Conservation (phyloP, 2,888 invertebrate species). For the Brachynemurus nebulosus region DNA sequence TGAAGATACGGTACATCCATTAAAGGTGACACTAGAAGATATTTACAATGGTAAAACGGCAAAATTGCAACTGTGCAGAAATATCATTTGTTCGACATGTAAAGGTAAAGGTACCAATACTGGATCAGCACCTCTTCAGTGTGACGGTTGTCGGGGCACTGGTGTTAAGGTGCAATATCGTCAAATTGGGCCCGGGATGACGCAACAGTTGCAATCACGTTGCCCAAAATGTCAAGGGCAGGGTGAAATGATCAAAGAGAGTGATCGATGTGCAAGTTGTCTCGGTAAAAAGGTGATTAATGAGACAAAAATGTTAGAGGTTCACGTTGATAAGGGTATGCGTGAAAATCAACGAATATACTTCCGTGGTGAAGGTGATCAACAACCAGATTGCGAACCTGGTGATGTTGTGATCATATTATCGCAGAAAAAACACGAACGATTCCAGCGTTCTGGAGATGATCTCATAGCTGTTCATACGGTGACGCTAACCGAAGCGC, state of each 20-base stretch:
- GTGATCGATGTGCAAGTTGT: conserved; percentile 70
- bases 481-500: conserved; percentile 71
- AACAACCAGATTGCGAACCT: conserved; percentile 69
- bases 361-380: conserved; percentile 83
- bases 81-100: conserved; percentile 64
- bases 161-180: conserved; percentile 61
- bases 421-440: conserved; percentile 63
- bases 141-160: conserved; percentile 62
- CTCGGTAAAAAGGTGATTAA: conserved; percentile 71
- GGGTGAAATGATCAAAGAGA: conserved; percentile 64
- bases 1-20: conserved; percentile 71
- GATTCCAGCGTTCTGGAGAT: conserved; percentile 63
- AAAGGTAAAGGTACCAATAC: conserved; percentile 62
- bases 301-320: conserved; percentile 73
- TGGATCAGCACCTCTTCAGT: conserved; percentile 45
- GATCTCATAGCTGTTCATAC: conserved; percentile 60
- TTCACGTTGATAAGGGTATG: conserved; percentile 84
- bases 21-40: conserved; percentile 79
- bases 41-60: conserved; percentile 80
- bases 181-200: conserved; percentile 53
- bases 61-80: conserved; percentile 69
- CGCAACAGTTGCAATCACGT: conserved; percentile 44
- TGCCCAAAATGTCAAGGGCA: conserved; percentile 51
- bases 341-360: conserved; percentile 71
- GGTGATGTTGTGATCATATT: conserved; percentile 84